These are phyloP conservation scores for Axea sp. DNA, from an alignment of 2,888 invertebrate genomes.

Conservation along the genomic window DNA sequence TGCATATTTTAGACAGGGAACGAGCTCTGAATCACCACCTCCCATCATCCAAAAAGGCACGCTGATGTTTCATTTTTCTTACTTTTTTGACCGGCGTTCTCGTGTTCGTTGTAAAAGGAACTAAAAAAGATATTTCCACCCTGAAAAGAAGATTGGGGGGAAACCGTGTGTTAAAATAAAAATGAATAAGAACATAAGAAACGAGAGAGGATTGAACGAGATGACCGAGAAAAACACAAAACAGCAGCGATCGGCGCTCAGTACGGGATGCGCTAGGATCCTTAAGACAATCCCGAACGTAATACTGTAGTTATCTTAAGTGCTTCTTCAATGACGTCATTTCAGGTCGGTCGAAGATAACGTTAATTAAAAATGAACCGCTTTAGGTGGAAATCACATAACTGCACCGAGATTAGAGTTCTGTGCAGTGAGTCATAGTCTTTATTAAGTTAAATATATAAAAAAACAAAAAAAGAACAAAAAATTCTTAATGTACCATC, in stretches of 20 bases:
- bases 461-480: too few species aligned
- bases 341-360: slow-evolving; percentile 6
- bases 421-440: too few species aligned
- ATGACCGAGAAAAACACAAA: slow-evolving; percentile 47
- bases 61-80: slow-evolving; percentile 53
- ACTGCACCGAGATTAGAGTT: slow-evolving; percentile 14
- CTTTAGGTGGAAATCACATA: slow-evolving; percentile 53
- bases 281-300: slow-evolving; percentile 28
- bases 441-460: slow-evolving; percentile 25
- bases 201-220: slow-evolving; percentile 29
- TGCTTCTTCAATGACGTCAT: slow-evolving; percentile 66
- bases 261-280: slow-evolving; percentile 22
- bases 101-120: slow-evolving; percentile 64
- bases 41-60: slow-evolving; percentile 22
- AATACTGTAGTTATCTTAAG: slow-evolving; percentile 26
- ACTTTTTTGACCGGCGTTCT: slow-evolving; percentile 63
- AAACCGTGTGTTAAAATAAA: slow-evolving; percentile 60
- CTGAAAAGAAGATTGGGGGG: slow-evolving; percentile 65
- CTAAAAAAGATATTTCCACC: slow-evolving; percentile 44
- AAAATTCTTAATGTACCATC: slow-evolving; percentile 11
- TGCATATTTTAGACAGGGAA: too few species aligned
- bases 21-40: slow-evolving; percentile 34
- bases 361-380: slow-evolving; percentile 59
- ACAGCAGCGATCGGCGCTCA: slow-evolving; percentile 13
- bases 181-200: slow-evolving; percentile 39